These are phyloP conservation scores for Salarias fasciatus DNA, from an alignment of 2,797 vertebrate species.

Conservation along the genomic window DNA sequence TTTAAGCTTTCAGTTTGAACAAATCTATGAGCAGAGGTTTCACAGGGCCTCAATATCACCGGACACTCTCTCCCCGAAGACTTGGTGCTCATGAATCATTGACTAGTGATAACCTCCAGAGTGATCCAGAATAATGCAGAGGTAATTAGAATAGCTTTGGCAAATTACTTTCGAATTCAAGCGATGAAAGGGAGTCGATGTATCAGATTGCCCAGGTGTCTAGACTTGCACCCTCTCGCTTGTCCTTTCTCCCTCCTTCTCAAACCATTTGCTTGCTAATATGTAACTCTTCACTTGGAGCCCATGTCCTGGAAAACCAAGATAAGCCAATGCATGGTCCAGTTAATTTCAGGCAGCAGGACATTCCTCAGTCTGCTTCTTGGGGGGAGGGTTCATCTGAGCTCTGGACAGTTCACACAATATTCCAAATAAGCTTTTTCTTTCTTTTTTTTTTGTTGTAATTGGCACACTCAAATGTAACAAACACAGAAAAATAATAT, in stretches of 20 bases:
- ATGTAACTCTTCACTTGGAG: constrained; percentile 64
- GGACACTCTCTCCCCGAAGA: background rate
- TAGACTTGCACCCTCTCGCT: constrained; percentile 37
- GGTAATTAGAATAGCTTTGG: constrained; percentile 35
- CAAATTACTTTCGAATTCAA: constrained; percentile 44
- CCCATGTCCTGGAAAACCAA: constrained; percentile 56
- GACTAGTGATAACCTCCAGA: constrained; percentile 38
- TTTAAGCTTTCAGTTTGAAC: constrained; percentile 39
- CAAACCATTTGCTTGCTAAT: constrained; percentile 60
- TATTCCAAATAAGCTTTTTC: background rate
- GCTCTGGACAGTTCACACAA: constrained; percentile 27
- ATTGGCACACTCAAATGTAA: background rate
- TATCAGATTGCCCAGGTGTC: constrained; percentile 45
- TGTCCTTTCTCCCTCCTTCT: constrained; percentile 36
- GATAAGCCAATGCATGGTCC: constrained; percentile 67
- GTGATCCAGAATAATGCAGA: constrained; percentile 30
- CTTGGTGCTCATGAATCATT: constrained; percentile 10
- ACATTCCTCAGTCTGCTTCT: constrained; percentile 53
- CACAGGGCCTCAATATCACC: constrained; percentile 3
- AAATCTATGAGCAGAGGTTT: constrained; percentile 32
- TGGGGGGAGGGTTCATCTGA: constrained; percentile 31
- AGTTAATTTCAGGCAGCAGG: constrained; percentile 60
- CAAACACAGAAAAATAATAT: background rate
- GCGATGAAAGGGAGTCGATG: constrained; percentile 27
- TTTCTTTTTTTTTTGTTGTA: background rate